Base-by-base conservation (phyloP, 1,140 invertebrate genomes). In the Penaeus indicus region DNA sequence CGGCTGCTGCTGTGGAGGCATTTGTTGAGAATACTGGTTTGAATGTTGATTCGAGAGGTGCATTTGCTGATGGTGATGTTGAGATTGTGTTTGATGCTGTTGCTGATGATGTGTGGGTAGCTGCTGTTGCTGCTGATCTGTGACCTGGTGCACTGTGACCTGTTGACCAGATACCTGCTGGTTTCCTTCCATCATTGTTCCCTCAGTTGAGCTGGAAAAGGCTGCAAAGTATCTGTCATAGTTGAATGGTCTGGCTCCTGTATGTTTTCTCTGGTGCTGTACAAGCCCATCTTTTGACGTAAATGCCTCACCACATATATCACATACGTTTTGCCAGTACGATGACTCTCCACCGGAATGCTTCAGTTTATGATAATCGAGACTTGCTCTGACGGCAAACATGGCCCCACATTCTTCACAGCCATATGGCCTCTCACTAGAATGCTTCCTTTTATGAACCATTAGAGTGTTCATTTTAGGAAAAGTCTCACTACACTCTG, bases 391-490 rank as follows among this genome's bases (percentile, higher is more conserved):
- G 18, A 88, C 86, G 11, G 86, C 81, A 78, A 88, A 88, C 67
- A 84, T 47, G 2, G 86, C 86, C n/a, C 81, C 86, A 79, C 86
- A 88, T 5, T 84, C 47, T 54, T 88, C 86, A 79, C 86, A 88
- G 19, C 42, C 32, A 60, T 47, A 88, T 10, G 86, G 86, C 69
- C 86, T 69, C 0, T 84, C 86, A n/a, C 80, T 62, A 64, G 80
- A 84, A 63, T 88, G 86, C 72, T 88, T 88, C 22, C 81, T 69
- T 78, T 88, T 88, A 22, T 88, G 86, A 61, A 88, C 72, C 86
- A 88, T 88, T 25, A 88, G 72, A 21, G 81, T 88, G 54, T 88
- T 88, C 80, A 88, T 88, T 61, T 88, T 88, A n/a, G 86, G 25
- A 78, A 88, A 88, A 27, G 81, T 84, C 27, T 88, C 86, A 27